These are phyloP conservation scores for Sceloporus undulatus DNA, from an alignment of 2,113 vertebrate genomes.

Conservation along the genomic window DNA sequence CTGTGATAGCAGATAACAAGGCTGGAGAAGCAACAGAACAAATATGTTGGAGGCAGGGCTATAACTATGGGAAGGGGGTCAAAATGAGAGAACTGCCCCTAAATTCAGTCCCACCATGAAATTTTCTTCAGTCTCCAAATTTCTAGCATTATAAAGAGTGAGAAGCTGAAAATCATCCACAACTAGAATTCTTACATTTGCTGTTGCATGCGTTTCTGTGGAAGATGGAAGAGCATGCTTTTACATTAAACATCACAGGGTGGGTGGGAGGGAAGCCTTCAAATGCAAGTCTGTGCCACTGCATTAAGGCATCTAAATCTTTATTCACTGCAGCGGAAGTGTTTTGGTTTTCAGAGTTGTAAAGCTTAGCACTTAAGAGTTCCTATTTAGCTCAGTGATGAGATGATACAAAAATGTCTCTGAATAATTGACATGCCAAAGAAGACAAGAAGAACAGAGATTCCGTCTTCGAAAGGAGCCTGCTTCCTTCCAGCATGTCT, in stretches of 20 bases:
- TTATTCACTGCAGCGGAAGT: constrained; percentile 26
- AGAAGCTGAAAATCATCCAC: too few species aligned
- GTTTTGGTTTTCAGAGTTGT: constrained; percentile 45
- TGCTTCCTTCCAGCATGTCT: constrained; percentile 26
- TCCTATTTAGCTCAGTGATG: constrained; percentile 38
- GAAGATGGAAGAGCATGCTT: constrained; percentile 12
- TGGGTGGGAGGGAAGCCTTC: constrained; percentile 1
- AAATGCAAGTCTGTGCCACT: not conserved
- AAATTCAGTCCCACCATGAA: too few species aligned
- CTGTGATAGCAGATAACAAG: too few species aligned
- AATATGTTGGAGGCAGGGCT: too few species aligned
- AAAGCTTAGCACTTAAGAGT: constrained; percentile 18
- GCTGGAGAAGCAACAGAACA: too few species aligned
- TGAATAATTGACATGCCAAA: constrained; percentile 43
- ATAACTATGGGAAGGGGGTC: too few species aligned
- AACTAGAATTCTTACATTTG: too few species aligned
- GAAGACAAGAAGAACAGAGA: constrained; percentile 38
- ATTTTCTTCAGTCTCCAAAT: too few species aligned
- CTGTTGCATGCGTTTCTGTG: not conserved
- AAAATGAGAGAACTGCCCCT: too few species aligned
- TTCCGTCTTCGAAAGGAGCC: constrained; percentile 37
- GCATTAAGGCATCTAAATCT: constrained; percentile 7
- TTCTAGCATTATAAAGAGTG: too few species aligned
- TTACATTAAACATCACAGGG: not conserved
- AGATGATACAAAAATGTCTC: constrained; percentile 48